A percentile compares a stretch with the other conserved stretches of the same genome.
phyloP scores from a whole-genome alignment of 2,797 vertebrate species.

The Etheostoma perlongum region DNA sequence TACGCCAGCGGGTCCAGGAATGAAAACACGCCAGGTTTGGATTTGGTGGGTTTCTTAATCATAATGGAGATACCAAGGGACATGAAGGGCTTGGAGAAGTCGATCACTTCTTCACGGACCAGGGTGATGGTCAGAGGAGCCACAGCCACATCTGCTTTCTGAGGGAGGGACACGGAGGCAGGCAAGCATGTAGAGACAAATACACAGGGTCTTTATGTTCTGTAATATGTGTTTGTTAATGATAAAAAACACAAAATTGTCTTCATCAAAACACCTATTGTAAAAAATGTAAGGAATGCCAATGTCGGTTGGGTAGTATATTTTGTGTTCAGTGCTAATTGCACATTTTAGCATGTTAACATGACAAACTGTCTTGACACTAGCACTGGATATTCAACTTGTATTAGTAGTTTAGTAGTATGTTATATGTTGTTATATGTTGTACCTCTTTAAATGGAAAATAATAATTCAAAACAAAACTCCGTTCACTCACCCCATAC shows the following conservation, averaged over 20 bases:
- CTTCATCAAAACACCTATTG: neutral
- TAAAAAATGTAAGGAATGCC: neutral
- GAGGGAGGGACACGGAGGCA: conserved; percentile 33
- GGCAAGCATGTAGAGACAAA: neutral
- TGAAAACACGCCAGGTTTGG: conserved; percentile 98
- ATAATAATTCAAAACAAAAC: neutral
- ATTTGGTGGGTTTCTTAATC: conserved; percentile 99
- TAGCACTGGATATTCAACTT: too few relatives aligned
- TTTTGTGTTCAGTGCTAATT: neutral
- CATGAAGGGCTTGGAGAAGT: conserved; percentile 99
- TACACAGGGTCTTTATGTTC: neutral
- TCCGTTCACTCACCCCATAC: conserved; percentile 91
- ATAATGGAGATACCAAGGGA: conserved; percentile 99
- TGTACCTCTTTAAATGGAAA: conserved; percentile 1
- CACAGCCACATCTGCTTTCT: conserved; percentile 98
- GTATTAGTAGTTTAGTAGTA: neutral
- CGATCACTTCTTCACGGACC: conserved; percentile 98
- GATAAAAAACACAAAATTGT: neutral
- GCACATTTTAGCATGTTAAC: too few relatives aligned
- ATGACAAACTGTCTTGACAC: too few relatives aligned
- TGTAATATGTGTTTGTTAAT: neutral
- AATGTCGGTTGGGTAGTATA: too few relatives aligned
- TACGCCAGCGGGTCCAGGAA: conserved; percentile 99
- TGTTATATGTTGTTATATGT: too few relatives aligned
- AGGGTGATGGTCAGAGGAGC: conserved; percentile 98